phyloP scores from a whole-genome alignment of 37 sponge, comb jelly and placozoan species.

The Cliona cf. orientalis region DNA sequence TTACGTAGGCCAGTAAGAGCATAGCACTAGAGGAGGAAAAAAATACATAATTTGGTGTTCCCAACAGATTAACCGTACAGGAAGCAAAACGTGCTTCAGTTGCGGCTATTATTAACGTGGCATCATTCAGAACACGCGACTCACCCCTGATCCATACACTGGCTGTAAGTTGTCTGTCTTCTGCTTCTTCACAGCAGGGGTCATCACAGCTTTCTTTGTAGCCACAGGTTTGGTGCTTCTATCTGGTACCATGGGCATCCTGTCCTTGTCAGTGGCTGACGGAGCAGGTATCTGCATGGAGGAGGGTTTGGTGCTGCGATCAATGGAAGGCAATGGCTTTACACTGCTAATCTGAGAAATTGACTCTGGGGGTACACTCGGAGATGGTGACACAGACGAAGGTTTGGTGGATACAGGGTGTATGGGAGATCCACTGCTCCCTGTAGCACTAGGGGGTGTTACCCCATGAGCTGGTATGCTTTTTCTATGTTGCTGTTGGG shows the following conservation, averaged over 20 bases:
- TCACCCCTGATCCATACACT: slow-evolving; percentile 51
- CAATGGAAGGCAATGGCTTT: slow-evolving; percentile 73
- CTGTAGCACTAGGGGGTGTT: not conserved
- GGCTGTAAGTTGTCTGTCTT: slow-evolving; percentile 46
- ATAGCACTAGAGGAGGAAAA: slow-evolving; percentile 24
- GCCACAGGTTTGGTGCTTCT: slow-evolving; percentile 62
- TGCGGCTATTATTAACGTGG: too few relatives aligned
- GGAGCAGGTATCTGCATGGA: too few relatives aligned
- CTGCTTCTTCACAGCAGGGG: slow-evolving; percentile 15
- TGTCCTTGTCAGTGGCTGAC: not conserved
- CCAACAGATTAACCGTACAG: too few relatives aligned
- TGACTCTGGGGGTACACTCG: not conserved
- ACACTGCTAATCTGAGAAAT: too few relatives aligned
- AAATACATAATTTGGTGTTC: not conserved
- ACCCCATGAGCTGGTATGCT: not conserved
- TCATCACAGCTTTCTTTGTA: not conserved
- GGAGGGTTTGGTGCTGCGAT: slow-evolving; percentile 76
- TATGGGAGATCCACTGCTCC: not conserved
- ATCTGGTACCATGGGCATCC: slow-evolving; percentile 40
- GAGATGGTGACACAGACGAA: not conserved
- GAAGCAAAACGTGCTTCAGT: too few relatives aligned
- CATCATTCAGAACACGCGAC: too few relatives aligned
- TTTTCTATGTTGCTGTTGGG: too few relatives aligned
- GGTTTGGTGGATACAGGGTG: not conserved
- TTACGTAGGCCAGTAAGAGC: slow-evolving; percentile 82